Percentiles rank a stretch among this genome's conserved stretches.
Conservation (phyloP, 2,888 invertebrate species). For the Andrena camellia region DNA sequence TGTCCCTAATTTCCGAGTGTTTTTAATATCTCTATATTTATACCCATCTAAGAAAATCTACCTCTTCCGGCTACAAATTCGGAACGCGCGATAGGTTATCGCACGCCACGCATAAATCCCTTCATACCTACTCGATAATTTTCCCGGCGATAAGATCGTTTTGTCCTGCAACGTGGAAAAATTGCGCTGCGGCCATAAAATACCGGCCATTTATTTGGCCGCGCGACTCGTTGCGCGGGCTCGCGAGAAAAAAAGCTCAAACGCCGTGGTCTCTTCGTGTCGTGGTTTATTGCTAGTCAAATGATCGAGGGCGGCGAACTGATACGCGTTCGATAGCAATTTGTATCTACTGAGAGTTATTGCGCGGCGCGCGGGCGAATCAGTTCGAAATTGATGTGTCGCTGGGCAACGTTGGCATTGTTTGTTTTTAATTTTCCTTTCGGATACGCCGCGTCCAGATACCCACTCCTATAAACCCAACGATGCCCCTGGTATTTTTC, state of each 20-base stretch:
- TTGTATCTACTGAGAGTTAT: slow-evolving; percentile 60
- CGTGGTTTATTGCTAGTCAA: slow-evolving; percentile 59
- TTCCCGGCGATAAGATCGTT: slow-evolving; percentile 26
- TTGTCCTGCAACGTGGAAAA: not conserved
- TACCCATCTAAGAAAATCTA: too few relatives aligned
- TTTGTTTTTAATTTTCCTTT: slow-evolving; percentile 70
- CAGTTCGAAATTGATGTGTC: slow-evolving; percentile 60
- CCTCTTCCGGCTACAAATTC: too few relatives aligned
- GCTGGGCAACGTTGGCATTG: slow-evolving; percentile 44
- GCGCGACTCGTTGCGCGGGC: slow-evolving; percentile 1
- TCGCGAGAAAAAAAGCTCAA: slow-evolving; percentile 54
- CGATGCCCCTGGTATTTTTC: slow-evolving; percentile 38
- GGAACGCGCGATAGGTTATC: not conserved
- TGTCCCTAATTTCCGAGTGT: too few relatives aligned
- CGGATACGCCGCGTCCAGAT: slow-evolving; percentile 36
- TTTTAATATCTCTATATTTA: too few relatives aligned
- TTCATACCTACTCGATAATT: slow-evolving; percentile 30
- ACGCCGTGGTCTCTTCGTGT: slow-evolving; percentile 48
- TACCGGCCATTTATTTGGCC: slow-evolving; percentile 42
- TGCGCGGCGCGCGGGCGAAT: slow-evolving; percentile 51
- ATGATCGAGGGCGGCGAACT: slow-evolving; percentile 61
- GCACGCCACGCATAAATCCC: not conserved
- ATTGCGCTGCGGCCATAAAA: slow-evolving; percentile 8
- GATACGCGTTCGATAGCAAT: slow-evolving; percentile 64
- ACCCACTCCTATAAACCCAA: slow-evolving; percentile 30